Percentiles rank a stretch among this genome's conserved stretches.
Evolutionary conservation across 1,140 invertebrate genomes (phyloP).

Genomic region (Heliconius hewitsoni): DNA sequence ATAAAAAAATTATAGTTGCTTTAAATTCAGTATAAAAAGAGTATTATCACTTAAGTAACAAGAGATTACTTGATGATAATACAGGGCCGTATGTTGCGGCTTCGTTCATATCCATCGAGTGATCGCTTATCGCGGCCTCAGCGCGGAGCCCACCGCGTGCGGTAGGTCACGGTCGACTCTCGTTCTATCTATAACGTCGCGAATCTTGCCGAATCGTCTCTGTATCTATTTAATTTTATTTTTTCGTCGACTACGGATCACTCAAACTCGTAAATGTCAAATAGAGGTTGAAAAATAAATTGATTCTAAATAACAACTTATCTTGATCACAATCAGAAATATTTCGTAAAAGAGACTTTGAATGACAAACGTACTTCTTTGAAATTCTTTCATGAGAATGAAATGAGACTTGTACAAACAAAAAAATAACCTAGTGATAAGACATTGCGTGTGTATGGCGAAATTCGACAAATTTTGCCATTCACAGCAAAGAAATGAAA

Average conservation of each 20-base stretch:
- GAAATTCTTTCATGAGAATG: neutral
- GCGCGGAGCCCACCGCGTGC: constrained; percentile 47
- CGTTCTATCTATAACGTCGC: constrained; percentile 43
- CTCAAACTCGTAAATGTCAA: constrained; percentile 33
- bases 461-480: no score
- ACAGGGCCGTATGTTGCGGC: constrained; percentile 27
- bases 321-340: constrained; percentile 4
- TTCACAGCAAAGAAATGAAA: no score
- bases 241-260: constrained; percentile 19
- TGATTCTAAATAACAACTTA: constrained; percentile 17
- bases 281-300: constrained; percentile 41
- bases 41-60: constrained; percentile 8
- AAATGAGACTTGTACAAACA: neutral
- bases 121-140: constrained; percentile 45
- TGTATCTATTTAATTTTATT: constrained; percentile 25
- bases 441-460: no score
- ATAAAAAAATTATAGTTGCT: neutral
- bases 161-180: constrained; percentile 59
- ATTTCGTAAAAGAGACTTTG: neutral
- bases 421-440: no score
- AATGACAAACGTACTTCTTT: neutral
- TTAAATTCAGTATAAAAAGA: neutral
- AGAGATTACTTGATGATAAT: constrained; percentile 20
- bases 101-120: constrained; percentile 39
- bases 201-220: constrained; percentile 27